Evolutionary conservation across 2,888 invertebrate genomes (phyloP), one percentile per base, ranked within the genome.

Genomic region (Dendrolimus pini): DNA sequence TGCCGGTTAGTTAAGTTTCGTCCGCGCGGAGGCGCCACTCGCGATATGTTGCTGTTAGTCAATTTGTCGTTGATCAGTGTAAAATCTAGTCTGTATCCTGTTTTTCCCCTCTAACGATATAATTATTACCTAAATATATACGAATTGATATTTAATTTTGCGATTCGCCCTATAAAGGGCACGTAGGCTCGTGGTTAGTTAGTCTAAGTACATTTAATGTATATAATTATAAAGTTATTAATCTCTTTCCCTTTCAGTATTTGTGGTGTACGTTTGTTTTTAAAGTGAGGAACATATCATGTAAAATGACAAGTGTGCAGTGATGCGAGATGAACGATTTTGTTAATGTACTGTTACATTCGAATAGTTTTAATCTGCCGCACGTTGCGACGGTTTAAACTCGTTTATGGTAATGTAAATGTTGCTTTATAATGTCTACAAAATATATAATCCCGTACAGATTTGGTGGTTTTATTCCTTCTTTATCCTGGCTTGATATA

Each of bases 361-460:
- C 89, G 85, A 85, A 83, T 89, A 88, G 87, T 82, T 83, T 79
- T 80, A 77, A 80, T 73, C 78, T 74, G 78, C 71, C 77, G 76
- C 72, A 58, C 62, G 62, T 30, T 60, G 77, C 78, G 82, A 69
- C 79, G 82, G 80, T 74, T 76, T 69, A 78, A 82, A 86, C 85
- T 85, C 80, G 80, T 87, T 86, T 88, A 86, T 84, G 82, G 79
- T 87, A 87, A 87, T 88, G 85, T 89, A 87, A 89, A 90, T 91
- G 91, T 91, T 90, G 91, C 91, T 91, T 91, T 89, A 90, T 89
- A 83, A 89, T 89, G 89, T 91, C 87, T 90, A 91, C 84, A 85
- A 89, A 91, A 89, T 90, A 89, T 89, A 89, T 90, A 89, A 89
- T 90, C 90, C 85, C 85, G 78, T 86, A 54, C 84, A 82, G 86